Base-by-base conservation (phyloP, 1,140 invertebrate genomes). In the Acromyrmex heyeri region DNA sequence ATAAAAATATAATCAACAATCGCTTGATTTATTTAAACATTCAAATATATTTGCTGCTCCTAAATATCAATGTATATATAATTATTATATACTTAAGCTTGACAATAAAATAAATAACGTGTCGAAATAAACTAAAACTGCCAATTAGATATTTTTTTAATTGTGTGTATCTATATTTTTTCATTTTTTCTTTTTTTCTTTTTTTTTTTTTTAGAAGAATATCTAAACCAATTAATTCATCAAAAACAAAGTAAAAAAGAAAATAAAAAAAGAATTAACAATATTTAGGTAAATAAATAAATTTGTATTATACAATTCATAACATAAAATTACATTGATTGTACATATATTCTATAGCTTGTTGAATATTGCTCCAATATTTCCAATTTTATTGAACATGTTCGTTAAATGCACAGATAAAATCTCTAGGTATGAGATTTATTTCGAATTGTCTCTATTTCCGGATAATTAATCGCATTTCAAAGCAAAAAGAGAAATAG, bases 191-290 rank as follows among this genome's bases (percentile, higher is more conserved):
- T 21, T 8, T 27, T 30, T 27, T 81, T 81, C 59, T 44, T 65
- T 55, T 38, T 64, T 27, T 81, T 81, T 69, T 44, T 65, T 55
- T 38, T 64, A 79, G 7, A 38, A 38, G 7, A 67, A 55, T 55
- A 30, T 21, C 2, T 3, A 27, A 30, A 44, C 6, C n/a, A 18
- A 2, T 3, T 59, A 57, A 70, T 57, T 69, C 57, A n/a, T 57
- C n/a, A 24, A 44, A 48, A 78, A 3, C 14, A 24, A 18, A 21
- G 7, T 3, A 16, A 53, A 16, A 18, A 16, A 34, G 6, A 21
- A n/a, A 24, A 67, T 12, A 27, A 5, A 81, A 38, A n/a, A 7
- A 70, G n/a, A 7, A 34, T 34, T 34, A 34, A 34, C 34, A 0
- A 34, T 34, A 34, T 34, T 34, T 34, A 34, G 34, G 6, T 34